Base-by-base conservation (phyloP, 2,888 invertebrate genomes). In the Epinotia ramella region DNA sequence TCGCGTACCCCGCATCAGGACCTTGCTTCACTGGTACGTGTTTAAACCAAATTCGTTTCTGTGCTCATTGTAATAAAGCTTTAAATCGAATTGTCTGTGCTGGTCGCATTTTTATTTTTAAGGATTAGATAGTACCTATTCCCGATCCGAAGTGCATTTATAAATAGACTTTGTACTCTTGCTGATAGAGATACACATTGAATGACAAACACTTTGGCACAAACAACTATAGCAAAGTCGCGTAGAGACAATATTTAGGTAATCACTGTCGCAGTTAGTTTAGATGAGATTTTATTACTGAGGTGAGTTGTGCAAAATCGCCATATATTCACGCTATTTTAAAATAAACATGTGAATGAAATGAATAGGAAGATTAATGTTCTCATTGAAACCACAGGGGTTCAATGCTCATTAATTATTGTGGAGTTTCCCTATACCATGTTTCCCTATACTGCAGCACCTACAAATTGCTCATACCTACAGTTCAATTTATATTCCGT, bases 11-110 rank as follows among this genome's bases (percentile, higher is more conserved):
- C 59, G 89, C 93, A 40, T 95, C 95, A 12, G 95, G 96, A 79
- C 96, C 96, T 69, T 96, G 96, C 84, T 96, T 96, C 85, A 96
- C 96, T 84, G 96, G 96, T 96, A 92, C 88, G 89, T 84, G 7
- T 46, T 57, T 68, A 53, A n/a, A 68, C 56, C 62, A 12, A 65
- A 1, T 40, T 46, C 6, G 13, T n/a, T 12, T n/a, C 9, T 33
- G n/a, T 7, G 7, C 24, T 49, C 1, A 20, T 13, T 12, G 5
- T 9, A 20, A 49, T 16, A 49, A 49, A 49, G 16, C 5, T 49
- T 49, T 49, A 16, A 16, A 49, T 49, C 46, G 46, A 16, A 49
- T 5, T 40, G 16, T 46, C 13, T 46, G 0, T 13, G 9, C 46
- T 46, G 46, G 46, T 46, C 46, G 13, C 46, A 12, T 2, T 46